A percentile compares a stretch with the other conserved stretches of the same genome.
Evolutionary conservation across 2,113 vertebrate species (phyloP).

Genomic region (Phrynosoma blainvillii): DNA sequence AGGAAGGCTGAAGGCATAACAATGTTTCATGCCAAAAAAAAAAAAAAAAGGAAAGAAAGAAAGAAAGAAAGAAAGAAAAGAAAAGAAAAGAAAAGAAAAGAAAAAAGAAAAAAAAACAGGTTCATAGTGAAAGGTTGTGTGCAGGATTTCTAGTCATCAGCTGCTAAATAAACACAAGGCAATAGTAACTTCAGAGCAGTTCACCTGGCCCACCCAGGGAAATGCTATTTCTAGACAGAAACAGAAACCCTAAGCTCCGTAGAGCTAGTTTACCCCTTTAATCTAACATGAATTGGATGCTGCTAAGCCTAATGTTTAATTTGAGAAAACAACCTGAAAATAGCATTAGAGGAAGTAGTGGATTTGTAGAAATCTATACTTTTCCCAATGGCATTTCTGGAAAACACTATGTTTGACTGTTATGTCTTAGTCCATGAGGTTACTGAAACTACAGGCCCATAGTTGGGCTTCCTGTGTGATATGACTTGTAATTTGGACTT

Average conservation of each 20-base stretch:
- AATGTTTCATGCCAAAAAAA: not conserved
- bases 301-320: constrained; percentile 78
- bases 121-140: not conserved
- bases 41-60: not conserved
- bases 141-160: constrained; percentile 41
- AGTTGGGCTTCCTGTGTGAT: constrained; percentile 60
- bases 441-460: constrained; percentile 57
- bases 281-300: constrained; percentile 68
- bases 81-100: too few species aligned
- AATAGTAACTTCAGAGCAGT: constrained; percentile 65
- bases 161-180: constrained; percentile 52
- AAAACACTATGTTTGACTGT: constrained; percentile 73
- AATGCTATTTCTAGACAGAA: constrained; percentile 75
- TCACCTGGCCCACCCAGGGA: constrained; percentile 80
- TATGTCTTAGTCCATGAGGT: constrained; percentile 60
- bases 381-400: constrained; percentile 70
- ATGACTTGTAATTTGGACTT: constrained; percentile 72
- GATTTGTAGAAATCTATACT: constrained; percentile 77
- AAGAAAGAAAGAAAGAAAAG: not conserved
- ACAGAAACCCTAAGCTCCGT: constrained; percentile 66
- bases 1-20: not conserved
- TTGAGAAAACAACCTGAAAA: constrained; percentile 75
- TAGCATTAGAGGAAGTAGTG: constrained; percentile 78
- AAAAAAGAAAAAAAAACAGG: not conserved
- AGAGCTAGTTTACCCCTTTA: constrained; percentile 72